These are phyloP conservation scores for Distichodus sexfasciatus DNA, from an alignment of 2,797 vertebrate genomes.

Conservation along the genomic window DNA sequence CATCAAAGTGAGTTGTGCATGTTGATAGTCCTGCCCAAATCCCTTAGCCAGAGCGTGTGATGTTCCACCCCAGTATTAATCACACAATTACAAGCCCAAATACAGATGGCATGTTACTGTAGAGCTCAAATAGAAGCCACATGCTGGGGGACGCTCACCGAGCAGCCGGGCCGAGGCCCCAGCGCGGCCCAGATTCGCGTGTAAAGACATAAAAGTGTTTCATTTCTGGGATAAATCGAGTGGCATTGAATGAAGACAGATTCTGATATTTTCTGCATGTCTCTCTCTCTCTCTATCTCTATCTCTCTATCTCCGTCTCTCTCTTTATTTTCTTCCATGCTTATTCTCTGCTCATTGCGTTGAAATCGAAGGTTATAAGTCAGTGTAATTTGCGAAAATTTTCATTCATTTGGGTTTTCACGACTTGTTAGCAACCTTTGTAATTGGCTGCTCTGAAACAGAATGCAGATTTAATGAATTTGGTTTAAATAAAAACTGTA, in stretches of 20 bases:
- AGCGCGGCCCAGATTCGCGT: constrained; percentile 41
- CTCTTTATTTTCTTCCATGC: neutral
- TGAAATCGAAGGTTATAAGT: constrained; percentile 23
- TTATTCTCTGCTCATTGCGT: constrained; percentile 28
- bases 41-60: constrained; percentile 48
- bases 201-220: constrained; percentile 56
- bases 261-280: constrained; percentile 28
- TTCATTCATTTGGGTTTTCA: constrained; percentile 14
- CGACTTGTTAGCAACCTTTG: constrained; percentile 3
- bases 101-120: constrained; percentile 55
- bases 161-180: constrained; percentile 28
- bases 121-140: constrained; percentile 57
- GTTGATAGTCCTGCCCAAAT: constrained; percentile 46
- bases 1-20: constrained; percentile 51
- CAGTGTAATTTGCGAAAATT: constrained; percentile 31
- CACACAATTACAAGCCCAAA: constrained; percentile 56
- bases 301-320: neutral
- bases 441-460: constrained; percentile 14
- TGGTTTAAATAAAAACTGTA: neutral
- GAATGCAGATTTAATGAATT: constrained; percentile 19
- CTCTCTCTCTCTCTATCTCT: neutral
- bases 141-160: constrained; percentile 43
- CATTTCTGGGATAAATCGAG: constrained; percentile 56
- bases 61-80: constrained; percentile 58
- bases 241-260: constrained; percentile 55